Conservation (phyloP, 2,888 invertebrate species). For the Callyntrura guangdongensis region DNA sequence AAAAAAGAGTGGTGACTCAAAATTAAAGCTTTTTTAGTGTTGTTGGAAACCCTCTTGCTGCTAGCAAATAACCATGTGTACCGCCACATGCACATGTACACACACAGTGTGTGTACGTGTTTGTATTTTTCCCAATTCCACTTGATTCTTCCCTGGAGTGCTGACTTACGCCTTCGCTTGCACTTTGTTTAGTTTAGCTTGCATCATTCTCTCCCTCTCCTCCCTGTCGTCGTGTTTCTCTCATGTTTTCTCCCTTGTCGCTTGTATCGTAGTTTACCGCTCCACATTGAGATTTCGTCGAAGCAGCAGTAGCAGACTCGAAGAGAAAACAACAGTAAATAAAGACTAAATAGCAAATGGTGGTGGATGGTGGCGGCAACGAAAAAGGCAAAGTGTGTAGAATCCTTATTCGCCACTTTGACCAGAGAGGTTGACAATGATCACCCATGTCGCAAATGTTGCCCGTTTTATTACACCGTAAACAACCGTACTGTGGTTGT, state of each 20-base stretch:
- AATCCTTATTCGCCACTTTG: slow-evolving; percentile 39
- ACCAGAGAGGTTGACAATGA: neutral
- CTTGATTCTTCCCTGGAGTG: slow-evolving; percentile 80
- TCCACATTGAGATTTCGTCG: slow-evolving; percentile 16
- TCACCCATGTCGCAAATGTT: neutral
- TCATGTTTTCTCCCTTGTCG: slow-evolving; percentile 23
- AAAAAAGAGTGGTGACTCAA: slow-evolving; percentile 18
- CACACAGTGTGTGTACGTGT: slow-evolving; percentile 45
- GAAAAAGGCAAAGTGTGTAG: slow-evolving; percentile 31
- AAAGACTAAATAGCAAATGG: slow-evolving; percentile 7
- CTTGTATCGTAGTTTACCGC: slow-evolving; percentile 44
- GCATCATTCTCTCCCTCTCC: slow-evolving; percentile 59
- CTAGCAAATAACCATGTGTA: neutral
- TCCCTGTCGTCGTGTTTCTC: neutral
- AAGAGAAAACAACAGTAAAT: neutral
- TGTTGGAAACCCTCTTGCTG: neutral
- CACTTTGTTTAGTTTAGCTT: slow-evolving; percentile 79
- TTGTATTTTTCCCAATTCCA: slow-evolving; percentile 74
- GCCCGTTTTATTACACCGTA: neutral
- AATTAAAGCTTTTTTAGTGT: slow-evolving; percentile 24
- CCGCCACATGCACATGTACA: neutral
- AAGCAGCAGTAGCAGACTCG: slow-evolving; percentile 29
- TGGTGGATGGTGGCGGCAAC: neutral
- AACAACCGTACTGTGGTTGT: neutral
- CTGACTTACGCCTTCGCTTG: slow-evolving; percentile 79